phyloP scores from a whole-genome alignment of 2,113 vertebrate genomes.

The Malurus melanocephalus region DNA sequence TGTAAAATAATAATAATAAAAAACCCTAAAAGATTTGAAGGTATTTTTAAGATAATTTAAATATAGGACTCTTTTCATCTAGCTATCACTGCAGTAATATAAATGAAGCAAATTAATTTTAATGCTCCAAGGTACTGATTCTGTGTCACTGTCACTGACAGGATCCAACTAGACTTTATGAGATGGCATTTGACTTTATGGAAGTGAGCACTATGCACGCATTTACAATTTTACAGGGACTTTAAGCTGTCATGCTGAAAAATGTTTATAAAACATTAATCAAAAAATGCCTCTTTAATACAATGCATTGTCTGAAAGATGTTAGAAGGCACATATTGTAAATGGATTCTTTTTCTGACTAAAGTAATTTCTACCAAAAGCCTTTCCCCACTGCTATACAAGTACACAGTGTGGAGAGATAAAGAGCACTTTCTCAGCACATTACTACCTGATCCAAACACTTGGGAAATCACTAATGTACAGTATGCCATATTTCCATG shows the following conservation, averaged over 20 bases:
- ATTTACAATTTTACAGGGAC: conserved; percentile 83
- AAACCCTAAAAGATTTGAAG: conserved; percentile 55
- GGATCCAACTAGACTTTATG: conserved; percentile 74
- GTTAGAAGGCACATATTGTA: conserved; percentile 93
- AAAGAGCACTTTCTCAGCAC: conserved; percentile 86
- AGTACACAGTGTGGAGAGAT: conserved; percentile 84
- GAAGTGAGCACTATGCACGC: conserved; percentile 83
- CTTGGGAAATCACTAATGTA: conserved; percentile 92
- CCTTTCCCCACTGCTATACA: conserved; percentile 80
- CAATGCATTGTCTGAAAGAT: conserved; percentile 90
- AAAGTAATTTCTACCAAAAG: conserved; percentile 88
- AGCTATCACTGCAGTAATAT: conserved; percentile 79
- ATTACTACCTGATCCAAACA: conserved; percentile 86
- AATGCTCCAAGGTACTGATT: conserved; percentile 86
- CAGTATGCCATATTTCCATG: conserved; percentile 84
- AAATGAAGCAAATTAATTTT: conserved; percentile 91
- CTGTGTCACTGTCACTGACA: conserved; percentile 80
- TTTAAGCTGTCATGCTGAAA: conserved; percentile 84
- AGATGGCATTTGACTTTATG: conserved; percentile 87
- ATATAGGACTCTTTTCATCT: conserved; percentile 81
- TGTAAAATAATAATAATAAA: conserved; percentile 55
- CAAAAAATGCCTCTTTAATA: conserved; percentile 97
- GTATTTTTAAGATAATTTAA: conserved; percentile 78
- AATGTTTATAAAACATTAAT: conserved; percentile 99
- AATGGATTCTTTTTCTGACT: conserved; percentile 96